These are phyloP conservation scores for Silurus lanzhouensis DNA, from an alignment of 2,797 vertebrate species.

Conservation along the genomic window DNA sequence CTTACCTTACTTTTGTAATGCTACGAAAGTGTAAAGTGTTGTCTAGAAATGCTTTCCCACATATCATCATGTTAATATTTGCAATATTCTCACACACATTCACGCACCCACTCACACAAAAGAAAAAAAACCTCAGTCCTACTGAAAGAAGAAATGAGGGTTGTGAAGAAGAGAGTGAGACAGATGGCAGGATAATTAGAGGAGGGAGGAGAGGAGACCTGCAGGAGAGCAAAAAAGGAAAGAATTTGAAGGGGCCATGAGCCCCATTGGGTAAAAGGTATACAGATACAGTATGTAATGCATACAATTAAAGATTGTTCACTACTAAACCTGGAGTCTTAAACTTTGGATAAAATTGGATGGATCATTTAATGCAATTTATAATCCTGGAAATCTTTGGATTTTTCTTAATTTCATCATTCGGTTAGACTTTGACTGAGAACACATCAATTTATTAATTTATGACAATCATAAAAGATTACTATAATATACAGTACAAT, in stretches of 20 bases:
- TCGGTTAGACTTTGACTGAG: no score
- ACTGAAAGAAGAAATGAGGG: slow-evolving; percentile 78
- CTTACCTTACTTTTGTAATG: not conserved
- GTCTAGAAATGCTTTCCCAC: no score
- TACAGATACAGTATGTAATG: slow-evolving; percentile 20
- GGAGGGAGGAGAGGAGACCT: slow-evolving; percentile 64
- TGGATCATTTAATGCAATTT: no score
- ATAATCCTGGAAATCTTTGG: no score
- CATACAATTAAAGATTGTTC: slow-evolving; percentile 28
- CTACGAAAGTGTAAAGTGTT: not conserved
- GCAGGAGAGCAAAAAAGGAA: slow-evolving; percentile 53
- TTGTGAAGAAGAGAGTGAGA: slow-evolving; percentile 67
- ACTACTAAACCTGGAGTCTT: not conserved
- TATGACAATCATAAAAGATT: no score
- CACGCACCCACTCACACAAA: slow-evolving; percentile 7
- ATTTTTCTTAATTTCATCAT: no score
- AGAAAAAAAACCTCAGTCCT: slow-evolving; percentile 64
- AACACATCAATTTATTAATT: no score
- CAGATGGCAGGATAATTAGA: slow-evolving; percentile 76
- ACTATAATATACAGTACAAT: no score
- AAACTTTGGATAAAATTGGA: not conserved
- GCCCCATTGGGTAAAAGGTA: slow-evolving; percentile 50
- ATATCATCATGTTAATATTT: not conserved
- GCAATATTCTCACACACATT: slow-evolving; percentile 63
- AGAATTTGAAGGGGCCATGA: slow-evolving; percentile 37